Evolutionary conservation across 2,797 vertebrate species (phyloP), one percentile per base, ranked within the genome.

Genomic region (Scolopax rusticola): DNA sequence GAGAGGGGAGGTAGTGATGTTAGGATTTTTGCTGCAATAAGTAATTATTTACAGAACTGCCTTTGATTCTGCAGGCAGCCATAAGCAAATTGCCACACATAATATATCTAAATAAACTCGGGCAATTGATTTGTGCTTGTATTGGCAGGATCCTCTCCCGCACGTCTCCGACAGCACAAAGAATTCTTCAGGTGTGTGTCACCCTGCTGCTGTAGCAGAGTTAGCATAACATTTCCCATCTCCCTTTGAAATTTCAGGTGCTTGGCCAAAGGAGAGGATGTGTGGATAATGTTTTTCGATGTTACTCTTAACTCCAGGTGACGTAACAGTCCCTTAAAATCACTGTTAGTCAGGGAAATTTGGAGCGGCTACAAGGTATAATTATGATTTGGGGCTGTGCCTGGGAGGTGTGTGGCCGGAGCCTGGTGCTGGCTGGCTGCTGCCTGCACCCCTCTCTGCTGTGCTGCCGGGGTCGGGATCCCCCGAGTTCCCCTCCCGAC

Each of bases 291-390:
- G 89, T 71, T 87, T 71, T 59, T 30, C 32, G 43, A 3, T 87
- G 78, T 83, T 74, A 9, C 56, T 25, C 41, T 65, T 92, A 77
- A 80, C 75, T 87, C 33, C 71, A 75, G 90, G 68, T 92, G 96
- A 94, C 21, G 5, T 64, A 40, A 10, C 64, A 85, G 78, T 80
- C 90, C 67, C 67, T 77, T 77, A 51, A 70, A 90, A 90, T 79
- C 74, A n/a, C 51, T 57, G 78, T 45, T 38, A 59, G 43, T 56
- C 2, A 1, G 41, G 48, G 78, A 45, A 57, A 74, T 74, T 60
- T 27, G 28, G 87, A 74, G 84, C 54, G 78, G 75, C 87, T 85
- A 19, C 78, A 19, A 2, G 28, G 33, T 20, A 4, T 53, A 16
- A 33, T 53, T 19, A 7, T 20, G 48, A 17, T 36, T 18, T 68